These are phyloP conservation scores for Seira sanloemensis DNA, from an alignment of 2,888 invertebrate species.

Conservation along the genomic window DNA sequence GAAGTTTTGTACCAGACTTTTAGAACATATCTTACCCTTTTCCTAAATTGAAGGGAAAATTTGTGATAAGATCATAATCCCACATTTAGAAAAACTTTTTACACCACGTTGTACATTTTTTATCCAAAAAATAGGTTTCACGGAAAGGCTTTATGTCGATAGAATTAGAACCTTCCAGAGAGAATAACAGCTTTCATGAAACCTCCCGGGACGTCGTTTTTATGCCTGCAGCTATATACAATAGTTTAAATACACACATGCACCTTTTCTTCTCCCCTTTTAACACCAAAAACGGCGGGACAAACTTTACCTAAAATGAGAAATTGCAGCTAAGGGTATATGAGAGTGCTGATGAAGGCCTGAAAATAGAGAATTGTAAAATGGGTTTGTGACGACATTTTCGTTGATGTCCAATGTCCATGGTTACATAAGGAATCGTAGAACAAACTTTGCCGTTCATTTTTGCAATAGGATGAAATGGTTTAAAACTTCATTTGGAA, in stretches of 20 bases:
- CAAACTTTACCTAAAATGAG: conserved; percentile 25
- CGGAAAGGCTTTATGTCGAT: not conserved
- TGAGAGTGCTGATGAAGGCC: not conserved
- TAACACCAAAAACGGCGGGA: not conserved
- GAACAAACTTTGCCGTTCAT: too few species aligned
- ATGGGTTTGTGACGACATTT: conserved; percentile 36
- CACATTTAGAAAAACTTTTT: conserved; percentile 55
- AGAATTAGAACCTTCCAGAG: too few species aligned
- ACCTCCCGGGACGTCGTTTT: not conserved
- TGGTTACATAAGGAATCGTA: too few species aligned
- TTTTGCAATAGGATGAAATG: too few species aligned
- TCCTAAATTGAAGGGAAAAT: conserved; percentile 20
- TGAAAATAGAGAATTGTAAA: not conserved
- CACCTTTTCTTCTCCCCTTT: conserved; percentile 25
- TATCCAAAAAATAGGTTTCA: conserved; percentile 13
- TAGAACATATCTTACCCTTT: conserved; percentile 21
- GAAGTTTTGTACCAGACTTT: conserved; percentile 5
- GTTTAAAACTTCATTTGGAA: too few species aligned
- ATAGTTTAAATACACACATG: not conserved
- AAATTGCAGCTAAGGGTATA: conserved; percentile 9
- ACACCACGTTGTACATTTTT: conserved; percentile 27
- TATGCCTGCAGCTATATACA: not conserved
- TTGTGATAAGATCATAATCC: conserved; percentile 47
- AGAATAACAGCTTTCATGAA: not conserved
- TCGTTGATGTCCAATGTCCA: too few species aligned